Evolutionary conservation across 1,140 invertebrate genomes (phyloP), one percentile per base, ranked within the genome.

Genomic region (Heliconius melpomene): DNA sequence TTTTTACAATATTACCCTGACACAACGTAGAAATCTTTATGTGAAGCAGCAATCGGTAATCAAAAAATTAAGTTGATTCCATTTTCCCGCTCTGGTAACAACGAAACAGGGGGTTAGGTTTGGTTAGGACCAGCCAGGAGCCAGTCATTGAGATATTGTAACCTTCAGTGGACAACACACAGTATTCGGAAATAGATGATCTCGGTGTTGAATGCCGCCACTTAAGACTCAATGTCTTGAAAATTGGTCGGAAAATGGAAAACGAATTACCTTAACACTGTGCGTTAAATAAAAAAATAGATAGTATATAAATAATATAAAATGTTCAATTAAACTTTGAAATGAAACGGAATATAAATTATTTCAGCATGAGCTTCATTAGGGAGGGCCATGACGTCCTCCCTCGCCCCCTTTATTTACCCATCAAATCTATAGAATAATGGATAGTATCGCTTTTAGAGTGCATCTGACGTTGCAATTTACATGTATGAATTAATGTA

Each of bases 391-490:
- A 11, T n/a, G 60, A 26, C 60, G 11, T 66, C 26, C 60, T 52
- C 50, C 23, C 60, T 66, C 60, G n/a, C 60, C 60, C n/a, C n/a
- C 60, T n/a, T 29, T 66, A 29, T 66, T 66, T 66, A 66, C 23
- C 11, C 23, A 66, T 66, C 60, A 66, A 66, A 66, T 66, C 20
- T 29, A 66, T 66, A 26, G 60, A 66, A 66, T 66, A 66, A 57
- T 57, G 54, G 54, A 57, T 23, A 57, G 23, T 66, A 66, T 26
- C 60, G 60, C 60, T 23, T 52, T 57, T 26, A 66, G 60, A 66
- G 23, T 66, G 60, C 60, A 66, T 29, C 23, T 66, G 60, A 66
- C 60, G 60, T 66, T 66, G 60, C 60, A 66, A 66, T 66, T 66
- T 66, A 66, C 60, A 66, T 29, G 60, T 11, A 66, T 66, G 8